Conservation (phyloP, 2,888 invertebrate genomes). For the Ochropacha duplaris region DNA sequence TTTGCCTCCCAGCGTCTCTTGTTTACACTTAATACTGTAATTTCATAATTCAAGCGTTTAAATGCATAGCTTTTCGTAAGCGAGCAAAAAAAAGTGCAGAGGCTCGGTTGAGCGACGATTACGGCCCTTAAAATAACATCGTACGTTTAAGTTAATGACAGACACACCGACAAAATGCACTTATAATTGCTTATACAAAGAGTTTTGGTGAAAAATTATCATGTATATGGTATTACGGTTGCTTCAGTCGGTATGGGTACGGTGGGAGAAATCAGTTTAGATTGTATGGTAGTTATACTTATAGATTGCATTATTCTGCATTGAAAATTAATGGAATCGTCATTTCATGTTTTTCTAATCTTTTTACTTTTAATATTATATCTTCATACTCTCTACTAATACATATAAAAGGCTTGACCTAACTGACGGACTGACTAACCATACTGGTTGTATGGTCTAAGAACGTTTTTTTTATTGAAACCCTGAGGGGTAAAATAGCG, state of each 20-base stretch:
- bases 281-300: too few species aligned
- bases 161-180: slow-evolving; percentile 80
- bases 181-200: slow-evolving; percentile 81
- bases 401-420: too few species aligned
- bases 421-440: too few species aligned
- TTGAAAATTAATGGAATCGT: too few species aligned
- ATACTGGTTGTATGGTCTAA: too few species aligned
- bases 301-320: too few species aligned
- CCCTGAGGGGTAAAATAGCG: too few species aligned
- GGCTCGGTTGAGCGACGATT: slow-evolving; percentile 73
- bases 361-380: too few species aligned
- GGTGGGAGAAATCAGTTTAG: slow-evolving; percentile 20
- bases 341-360: too few species aligned
- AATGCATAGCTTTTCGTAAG: slow-evolving; percentile 82
- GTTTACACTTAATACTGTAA: slow-evolving; percentile 80
- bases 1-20: slow-evolving; percentile 45
- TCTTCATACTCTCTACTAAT: too few species aligned
- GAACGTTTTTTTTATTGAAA: too few species aligned
- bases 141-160: slow-evolving; percentile 82
- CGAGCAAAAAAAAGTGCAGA: slow-evolving; percentile 66
- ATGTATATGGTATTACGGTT: slow-evolving; percentile 59
- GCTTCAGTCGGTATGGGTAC: slow-evolving; percentile 60
- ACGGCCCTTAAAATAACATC: slow-evolving; percentile 82
- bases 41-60: slow-evolving; percentile 83
- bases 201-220: slow-evolving; percentile 80